phyloP scores from a whole-genome alignment of 2,113 vertebrate genomes.

The Spermophilus dauricus region DNA sequence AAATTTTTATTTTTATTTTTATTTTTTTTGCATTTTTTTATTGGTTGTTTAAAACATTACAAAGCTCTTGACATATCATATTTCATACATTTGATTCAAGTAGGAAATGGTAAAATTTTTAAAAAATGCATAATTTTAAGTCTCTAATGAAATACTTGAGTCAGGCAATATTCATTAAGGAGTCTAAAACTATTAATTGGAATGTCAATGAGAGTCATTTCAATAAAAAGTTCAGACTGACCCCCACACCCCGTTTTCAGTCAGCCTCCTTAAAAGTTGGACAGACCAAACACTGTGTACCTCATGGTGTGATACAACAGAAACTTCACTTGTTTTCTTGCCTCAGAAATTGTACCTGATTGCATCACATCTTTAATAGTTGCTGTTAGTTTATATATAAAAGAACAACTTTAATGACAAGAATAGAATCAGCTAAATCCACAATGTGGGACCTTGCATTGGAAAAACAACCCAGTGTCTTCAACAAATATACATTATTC shows the following conservation, averaged over 20 bases:
- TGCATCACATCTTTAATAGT: background rate
- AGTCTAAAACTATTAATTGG: conserved; percentile 3
- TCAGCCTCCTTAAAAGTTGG: background rate
- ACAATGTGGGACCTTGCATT: background rate
- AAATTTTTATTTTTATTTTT: background rate
- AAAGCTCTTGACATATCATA: too few species aligned
- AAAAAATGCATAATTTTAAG: background rate
- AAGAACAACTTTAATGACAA: background rate
- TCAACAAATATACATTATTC: background rate
- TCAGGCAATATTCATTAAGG: background rate
- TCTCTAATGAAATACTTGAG: background rate
- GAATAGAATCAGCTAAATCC: background rate
- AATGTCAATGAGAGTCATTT: background rate
- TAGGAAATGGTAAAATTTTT: too few species aligned
- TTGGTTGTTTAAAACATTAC: too few species aligned
- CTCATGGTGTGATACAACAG: background rate
- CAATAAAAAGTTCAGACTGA: background rate
- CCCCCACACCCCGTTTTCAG: too few species aligned
- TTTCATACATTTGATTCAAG: too few species aligned
- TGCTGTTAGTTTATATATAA: background rate
- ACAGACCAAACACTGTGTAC: background rate
- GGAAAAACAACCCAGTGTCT: conserved; percentile 6
- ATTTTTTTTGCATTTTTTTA: too few species aligned
- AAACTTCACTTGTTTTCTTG: conserved; percentile 19
- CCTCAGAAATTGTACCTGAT: background rate